A percentile compares a stretch with the other conserved stretches of the same genome.
Conservation (phyloP, 2,113 vertebrate genomes). For the Pseudonaja textilis region DNA sequence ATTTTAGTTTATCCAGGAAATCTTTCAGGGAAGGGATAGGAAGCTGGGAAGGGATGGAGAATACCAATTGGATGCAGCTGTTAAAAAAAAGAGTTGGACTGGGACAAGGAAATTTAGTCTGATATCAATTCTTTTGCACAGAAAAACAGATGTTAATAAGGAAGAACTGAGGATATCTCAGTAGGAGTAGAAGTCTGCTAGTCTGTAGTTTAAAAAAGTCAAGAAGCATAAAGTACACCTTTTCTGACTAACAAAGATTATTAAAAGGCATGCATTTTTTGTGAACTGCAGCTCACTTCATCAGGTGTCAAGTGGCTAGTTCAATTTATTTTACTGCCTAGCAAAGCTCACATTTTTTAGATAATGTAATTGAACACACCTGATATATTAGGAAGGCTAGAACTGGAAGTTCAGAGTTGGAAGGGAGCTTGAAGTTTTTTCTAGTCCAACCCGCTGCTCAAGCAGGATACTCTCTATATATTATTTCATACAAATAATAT, state of each 20-base stretch:
- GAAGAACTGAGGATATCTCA: not conserved
- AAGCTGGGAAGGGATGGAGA: not conserved
- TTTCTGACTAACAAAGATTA: not conserved
- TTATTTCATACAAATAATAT: not conserved
- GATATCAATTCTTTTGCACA: not conserved
- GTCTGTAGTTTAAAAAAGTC: not conserved
- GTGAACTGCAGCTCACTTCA: not conserved
- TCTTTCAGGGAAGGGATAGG: constrained; percentile 1
- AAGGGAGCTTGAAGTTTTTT: not conserved
- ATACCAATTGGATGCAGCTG: not conserved
- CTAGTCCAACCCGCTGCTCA: not conserved
- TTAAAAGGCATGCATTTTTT: not conserved
- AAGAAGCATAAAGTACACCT: not conserved
- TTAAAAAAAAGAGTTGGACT: not conserved
- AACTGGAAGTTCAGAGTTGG: not conserved
- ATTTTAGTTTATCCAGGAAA: constrained; percentile 25
- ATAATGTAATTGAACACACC: not conserved
- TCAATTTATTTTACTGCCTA: not conserved
- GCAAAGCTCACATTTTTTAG: not conserved
- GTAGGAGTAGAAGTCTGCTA: not conserved
- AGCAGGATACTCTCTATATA: too few species aligned
- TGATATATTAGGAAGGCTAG: not conserved
- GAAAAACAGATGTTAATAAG: not conserved
- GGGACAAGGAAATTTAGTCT: not conserved
- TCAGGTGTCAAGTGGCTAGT: not conserved